Evolutionary conservation across 2,113 vertebrate genomes (phyloP).

Genomic region (Pampusana beccarii): DNA sequence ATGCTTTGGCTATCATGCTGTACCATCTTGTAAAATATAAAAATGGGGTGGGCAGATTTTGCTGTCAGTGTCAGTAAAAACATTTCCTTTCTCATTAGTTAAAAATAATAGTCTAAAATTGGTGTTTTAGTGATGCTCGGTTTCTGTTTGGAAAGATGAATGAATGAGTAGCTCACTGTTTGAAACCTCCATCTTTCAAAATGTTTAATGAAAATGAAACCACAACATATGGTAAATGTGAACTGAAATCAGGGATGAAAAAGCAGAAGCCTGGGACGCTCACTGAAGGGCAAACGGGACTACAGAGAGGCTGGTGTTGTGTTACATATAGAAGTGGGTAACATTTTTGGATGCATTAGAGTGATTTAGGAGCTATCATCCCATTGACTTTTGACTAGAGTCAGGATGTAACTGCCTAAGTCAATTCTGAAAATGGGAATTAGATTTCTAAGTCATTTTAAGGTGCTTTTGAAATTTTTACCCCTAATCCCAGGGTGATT

Average conservation of each 20-base stretch:
- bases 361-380: constrained; percentile 52
- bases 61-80: constrained; percentile 18
- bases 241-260: constrained; percentile 12
- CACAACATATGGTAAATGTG: constrained; percentile 39
- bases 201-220: constrained; percentile 53
- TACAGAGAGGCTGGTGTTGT: not conserved
- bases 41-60: not conserved
- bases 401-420: constrained; percentile 37
- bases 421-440: constrained; percentile 62
- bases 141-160: constrained; percentile 44
- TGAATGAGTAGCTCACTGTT: constrained; percentile 29
- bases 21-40: not conserved
- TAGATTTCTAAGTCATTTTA: constrained; percentile 61
- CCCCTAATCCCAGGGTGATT: constrained; percentile 44
- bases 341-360: constrained; percentile 43
- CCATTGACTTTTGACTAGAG: constrained; percentile 53
- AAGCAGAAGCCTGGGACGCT: not conserved
- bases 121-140: constrained; percentile 28
- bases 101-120: constrained; percentile 47
- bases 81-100: constrained; percentile 38
- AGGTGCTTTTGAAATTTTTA: constrained; percentile 64
- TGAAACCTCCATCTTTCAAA: constrained; percentile 63
- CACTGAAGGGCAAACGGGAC: not conserved
- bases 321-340: not conserved
- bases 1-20: constrained; percentile 32